phyloP scores from a whole-genome alignment of 1,140 invertebrate species.

The Rhopalosiphum maidis region DNA sequence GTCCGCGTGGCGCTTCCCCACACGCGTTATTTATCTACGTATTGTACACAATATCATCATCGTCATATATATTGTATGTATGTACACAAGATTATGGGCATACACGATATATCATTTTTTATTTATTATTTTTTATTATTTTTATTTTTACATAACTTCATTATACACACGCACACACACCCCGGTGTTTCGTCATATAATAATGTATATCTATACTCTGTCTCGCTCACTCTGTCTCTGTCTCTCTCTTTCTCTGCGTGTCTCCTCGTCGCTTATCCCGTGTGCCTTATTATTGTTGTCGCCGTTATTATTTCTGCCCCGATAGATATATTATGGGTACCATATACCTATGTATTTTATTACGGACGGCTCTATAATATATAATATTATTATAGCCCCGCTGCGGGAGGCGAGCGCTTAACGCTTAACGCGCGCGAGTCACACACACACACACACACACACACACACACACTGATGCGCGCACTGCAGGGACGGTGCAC shows the following conservation, averaged over 20 bases:
- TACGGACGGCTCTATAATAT: neutral
- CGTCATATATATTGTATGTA: neutral
- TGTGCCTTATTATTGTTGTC: neutral
- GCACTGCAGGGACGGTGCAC: constrained; percentile 19
- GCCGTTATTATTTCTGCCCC: neutral
- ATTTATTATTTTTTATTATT: neutral
- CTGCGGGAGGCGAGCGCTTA: constrained; percentile 45
- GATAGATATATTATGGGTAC: neutral
- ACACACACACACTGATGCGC: neutral
- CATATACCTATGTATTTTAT: neutral
- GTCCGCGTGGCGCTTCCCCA: constrained; percentile 35
- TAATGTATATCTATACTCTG: neutral
- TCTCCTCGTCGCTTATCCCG: neutral
- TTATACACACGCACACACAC: neutral
- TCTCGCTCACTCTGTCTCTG: neutral
- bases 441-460: neutral
- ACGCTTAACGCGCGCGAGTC: neutral
- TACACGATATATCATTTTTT: neutral
- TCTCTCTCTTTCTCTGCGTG: neutral
- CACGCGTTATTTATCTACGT: constrained; percentile 38
- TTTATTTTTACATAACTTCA: constrained; percentile 15
- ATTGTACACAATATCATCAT: neutral
- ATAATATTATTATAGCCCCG: neutral
- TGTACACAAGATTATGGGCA: neutral
- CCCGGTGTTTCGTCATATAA: neutral